A percentile compares a stretch with the other conserved stretches of the same genome.
Evolutionary conservation across 2,888 invertebrate species (phyloP).

Genomic region (Nemotelus pantherinus): DNA sequence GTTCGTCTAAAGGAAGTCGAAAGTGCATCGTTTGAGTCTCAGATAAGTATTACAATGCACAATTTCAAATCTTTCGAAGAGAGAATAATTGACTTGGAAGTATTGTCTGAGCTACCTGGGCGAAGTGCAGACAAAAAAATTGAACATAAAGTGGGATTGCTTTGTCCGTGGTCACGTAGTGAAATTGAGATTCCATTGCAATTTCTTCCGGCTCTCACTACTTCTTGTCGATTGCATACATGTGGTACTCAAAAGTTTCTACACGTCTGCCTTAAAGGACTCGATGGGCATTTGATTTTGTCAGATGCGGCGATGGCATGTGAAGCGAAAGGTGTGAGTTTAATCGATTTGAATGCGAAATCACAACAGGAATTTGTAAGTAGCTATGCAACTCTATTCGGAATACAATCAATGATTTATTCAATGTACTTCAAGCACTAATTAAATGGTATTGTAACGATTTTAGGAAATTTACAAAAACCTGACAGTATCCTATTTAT

Average conservation of each 20-base stretch:
- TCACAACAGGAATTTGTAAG: constrained; percentile 70
- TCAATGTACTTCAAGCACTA: background rate
- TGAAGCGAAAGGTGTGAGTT: constrained; percentile 70
- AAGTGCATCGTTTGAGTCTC: constrained; percentile 55
- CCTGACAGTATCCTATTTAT: constrained; percentile 82
- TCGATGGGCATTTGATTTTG: constrained; percentile 66
- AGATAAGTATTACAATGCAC: constrained; percentile 68
- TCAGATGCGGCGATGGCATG: constrained; percentile 68
- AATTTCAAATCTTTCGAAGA: constrained; percentile 74
- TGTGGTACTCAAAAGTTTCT: constrained; percentile 86
- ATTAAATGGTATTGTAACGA: constrained; percentile 23
- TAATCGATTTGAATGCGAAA: constrained; percentile 75
- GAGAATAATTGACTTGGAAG: constrained; percentile 70
- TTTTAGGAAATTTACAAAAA: constrained; percentile 75
- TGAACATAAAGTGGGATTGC: constrained; percentile 81
- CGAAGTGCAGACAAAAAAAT: constrained; percentile 75
- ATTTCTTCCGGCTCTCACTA: constrained; percentile 85
- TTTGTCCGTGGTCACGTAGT: constrained; percentile 81
- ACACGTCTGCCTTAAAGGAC: constrained; percentile 77
- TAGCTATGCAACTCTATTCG: background rate
- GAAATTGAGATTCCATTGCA: constrained; percentile 79
- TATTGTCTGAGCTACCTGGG: constrained; percentile 79
- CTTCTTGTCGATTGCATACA: constrained; percentile 84
- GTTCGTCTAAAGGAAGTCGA: constrained; percentile 54
- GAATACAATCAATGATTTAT: no score